Evolutionary conservation across 2,797 vertebrate species (phyloP), one percentile per base, ranked within the genome.

Genomic region (Oryzias sinensis): DNA sequence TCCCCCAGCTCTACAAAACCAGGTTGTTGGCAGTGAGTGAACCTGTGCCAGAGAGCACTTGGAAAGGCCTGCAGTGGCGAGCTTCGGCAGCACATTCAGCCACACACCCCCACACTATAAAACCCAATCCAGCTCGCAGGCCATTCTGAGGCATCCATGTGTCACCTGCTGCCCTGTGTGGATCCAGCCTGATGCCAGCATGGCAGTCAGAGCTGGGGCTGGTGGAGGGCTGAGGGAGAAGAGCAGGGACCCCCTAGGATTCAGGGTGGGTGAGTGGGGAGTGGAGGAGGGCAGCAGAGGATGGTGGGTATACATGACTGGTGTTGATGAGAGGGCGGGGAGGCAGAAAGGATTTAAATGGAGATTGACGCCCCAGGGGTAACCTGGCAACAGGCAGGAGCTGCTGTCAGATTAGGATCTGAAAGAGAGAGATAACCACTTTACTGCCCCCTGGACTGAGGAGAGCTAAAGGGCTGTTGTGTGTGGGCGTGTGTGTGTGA

Each of bases 371-470:
- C 88, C 85, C 79, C 68, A 61, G 84, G 93, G 91, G 93, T 97
- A 94, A 94, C 94, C 95, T 95, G 94, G 93, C 92, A 94, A 93
- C 93, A 92, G 92, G 93, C 93, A 94, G 93, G 92, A 88, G 92
- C 90, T 91, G 89, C 94, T 94, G 94, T 95, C 93, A 96, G 95
- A 96, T 97, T 96, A 96, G 93, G 92, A 96, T 95, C 94, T 94
- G 93, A 93, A 89, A 94, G 91, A 92, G 92, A 89, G 92, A 95
- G 94, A 95, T 96, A 95, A 95, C 92, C 93, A 93, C 92, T 94
- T 90, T 93, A 96, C 95, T 92, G 90, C 89, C 91, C 90, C 90
- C 88, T 91, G 89, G 91, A 91, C 83, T 86, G 84, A 82, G 77
- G 73, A 84, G 77, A 79, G 79, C 81, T 87, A 74, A 79, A 84